A percentile compares a stretch with the other conserved stretches of the same genome.
phyloP scores from a whole-genome alignment of 2,113 vertebrate genomes.

The Lepus europaeus region DNA sequence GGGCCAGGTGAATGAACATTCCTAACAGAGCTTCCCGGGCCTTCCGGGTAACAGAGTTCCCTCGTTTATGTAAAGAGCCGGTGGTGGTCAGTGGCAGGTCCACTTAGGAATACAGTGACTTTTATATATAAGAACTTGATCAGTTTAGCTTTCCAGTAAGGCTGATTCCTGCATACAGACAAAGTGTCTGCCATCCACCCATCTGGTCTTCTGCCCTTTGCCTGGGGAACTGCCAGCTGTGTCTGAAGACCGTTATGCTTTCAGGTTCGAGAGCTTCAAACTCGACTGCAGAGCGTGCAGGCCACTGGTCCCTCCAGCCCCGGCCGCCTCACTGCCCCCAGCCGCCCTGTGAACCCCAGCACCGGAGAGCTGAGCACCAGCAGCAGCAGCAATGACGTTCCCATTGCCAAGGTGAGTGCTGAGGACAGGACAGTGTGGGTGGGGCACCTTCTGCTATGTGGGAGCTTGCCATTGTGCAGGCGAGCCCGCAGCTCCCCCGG shows the following conservation, averaged over 20 bases:
- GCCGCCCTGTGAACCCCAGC: slow-evolving; percentile 92
- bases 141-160: not conserved
- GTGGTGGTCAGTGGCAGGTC: not conserved
- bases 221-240: not conserved
- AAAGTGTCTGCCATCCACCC: not conserved
- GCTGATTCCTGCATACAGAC: not conserved
- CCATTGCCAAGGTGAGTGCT: slow-evolving; percentile 92
- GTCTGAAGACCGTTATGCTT: slow-evolving; percentile 64
- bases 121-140: not conserved
- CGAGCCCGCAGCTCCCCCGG: not conserved
- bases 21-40: not conserved
- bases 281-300: slow-evolving; percentile 92
- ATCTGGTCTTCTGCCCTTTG: not conserved
- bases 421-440: accelerated
- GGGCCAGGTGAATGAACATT: not conserved
- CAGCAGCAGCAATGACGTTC: slow-evolving; percentile 95
- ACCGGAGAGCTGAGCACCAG: slow-evolving; percentile 94
- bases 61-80: not conserved
- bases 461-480: not conserved
- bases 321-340: slow-evolving; percentile 88
- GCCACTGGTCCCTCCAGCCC: slow-evolving; percentile 91
- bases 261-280: slow-evolving; percentile 94
- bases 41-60: too few species aligned
- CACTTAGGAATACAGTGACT: not conserved
- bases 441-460: not conserved